Evolutionary conservation across 1,140 invertebrate species (phyloP).

Genomic region (Diorhabda sublineata): DNA sequence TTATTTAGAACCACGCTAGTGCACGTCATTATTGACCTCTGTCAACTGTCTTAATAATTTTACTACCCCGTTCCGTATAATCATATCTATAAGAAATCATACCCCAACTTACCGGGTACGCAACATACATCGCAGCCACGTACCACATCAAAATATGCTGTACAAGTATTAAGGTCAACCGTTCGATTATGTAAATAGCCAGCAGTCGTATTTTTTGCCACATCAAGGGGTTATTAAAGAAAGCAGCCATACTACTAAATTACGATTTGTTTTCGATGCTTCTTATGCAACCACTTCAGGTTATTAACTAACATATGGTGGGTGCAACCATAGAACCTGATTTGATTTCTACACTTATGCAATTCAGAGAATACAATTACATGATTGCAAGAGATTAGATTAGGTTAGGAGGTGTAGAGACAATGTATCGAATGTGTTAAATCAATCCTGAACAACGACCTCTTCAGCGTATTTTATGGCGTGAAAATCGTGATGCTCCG

Average conservation of each 20-base stretch:
- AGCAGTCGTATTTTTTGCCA: conserved; percentile 25
- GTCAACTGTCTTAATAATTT: too few species aligned
- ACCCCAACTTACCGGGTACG: too few species aligned
- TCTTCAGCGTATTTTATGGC: conserved; percentile 48
- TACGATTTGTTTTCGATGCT: conserved; percentile 35
- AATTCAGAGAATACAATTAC: conserved; percentile 36
- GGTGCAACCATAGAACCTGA: conserved; percentile 33
- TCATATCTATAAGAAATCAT: too few species aligned
- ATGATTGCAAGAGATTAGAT: conserved; percentile 19
- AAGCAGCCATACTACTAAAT: conserved; percentile 39
- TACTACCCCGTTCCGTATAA: too few species aligned
- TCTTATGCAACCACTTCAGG: conserved; percentile 25
- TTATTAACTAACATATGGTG: conserved; percentile 32
- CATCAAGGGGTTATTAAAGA: conserved; percentile 39
- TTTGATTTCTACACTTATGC: conserved; percentile 19
- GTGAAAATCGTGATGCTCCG: conserved; percentile 8
- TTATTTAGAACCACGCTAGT: too few species aligned
- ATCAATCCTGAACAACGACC: conserved; percentile 37
- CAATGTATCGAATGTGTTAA: conserved; percentile 46
- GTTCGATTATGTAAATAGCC: not conserved
- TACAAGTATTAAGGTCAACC: too few species aligned
- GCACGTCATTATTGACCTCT: too few species aligned
- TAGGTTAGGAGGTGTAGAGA: conserved; percentile 32
- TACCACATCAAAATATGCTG: too few species aligned
- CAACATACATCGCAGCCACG: too few species aligned